Percentiles rank a stretch among this genome's conserved stretches.
Evolutionary conservation across 2,113 vertebrate species (phyloP).

Genomic region (Montifringilla adamsi): DNA sequence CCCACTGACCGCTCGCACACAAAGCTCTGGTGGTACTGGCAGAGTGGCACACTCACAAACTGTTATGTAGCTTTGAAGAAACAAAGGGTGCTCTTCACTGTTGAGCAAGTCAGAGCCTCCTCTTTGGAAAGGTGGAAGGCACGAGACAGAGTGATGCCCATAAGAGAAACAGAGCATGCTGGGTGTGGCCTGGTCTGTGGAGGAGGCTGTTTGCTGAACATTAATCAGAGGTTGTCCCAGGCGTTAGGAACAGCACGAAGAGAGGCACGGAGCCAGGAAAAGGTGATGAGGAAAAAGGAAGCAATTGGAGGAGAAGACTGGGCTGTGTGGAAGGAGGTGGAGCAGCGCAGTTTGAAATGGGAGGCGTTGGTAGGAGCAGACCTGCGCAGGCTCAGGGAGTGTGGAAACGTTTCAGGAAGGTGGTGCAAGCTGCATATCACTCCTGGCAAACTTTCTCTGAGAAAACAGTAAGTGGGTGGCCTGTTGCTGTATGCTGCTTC

Average conservation of each 20-base stretch:
- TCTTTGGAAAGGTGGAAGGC: not conserved
- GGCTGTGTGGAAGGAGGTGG: not conserved
- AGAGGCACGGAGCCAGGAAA: not conserved
- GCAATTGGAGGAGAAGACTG: not conserved
- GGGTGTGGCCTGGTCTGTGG: not conserved
- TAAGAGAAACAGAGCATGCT: not conserved
- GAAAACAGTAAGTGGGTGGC: conserved; percentile 64
- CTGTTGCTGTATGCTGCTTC: conserved; percentile 8
- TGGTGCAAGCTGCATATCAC: conserved; percentile 49
- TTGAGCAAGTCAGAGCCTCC: not conserved
- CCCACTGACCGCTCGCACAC: fast-evolving
- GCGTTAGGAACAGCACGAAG: not conserved
- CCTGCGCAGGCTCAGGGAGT: not conserved
- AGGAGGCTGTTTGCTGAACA: conserved; percentile 40
- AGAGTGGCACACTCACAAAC: not conserved
- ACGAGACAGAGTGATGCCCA: not conserved
- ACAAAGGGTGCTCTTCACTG: not conserved
- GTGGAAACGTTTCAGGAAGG: conserved; percentile 42
- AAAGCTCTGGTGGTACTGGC: not conserved
- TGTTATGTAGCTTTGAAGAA: not conserved
- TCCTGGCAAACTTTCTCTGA: conserved; percentile 51
- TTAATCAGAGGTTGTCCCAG: conserved; percentile 39
- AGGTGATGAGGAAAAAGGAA: conserved; percentile 24
- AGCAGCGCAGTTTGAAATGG: not conserved
- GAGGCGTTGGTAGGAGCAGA: not conserved